Evolutionary conservation across 2,113 vertebrate species (phyloP), one percentile per base, ranked within the genome.

Genomic region (Callipepla squamata): DNA sequence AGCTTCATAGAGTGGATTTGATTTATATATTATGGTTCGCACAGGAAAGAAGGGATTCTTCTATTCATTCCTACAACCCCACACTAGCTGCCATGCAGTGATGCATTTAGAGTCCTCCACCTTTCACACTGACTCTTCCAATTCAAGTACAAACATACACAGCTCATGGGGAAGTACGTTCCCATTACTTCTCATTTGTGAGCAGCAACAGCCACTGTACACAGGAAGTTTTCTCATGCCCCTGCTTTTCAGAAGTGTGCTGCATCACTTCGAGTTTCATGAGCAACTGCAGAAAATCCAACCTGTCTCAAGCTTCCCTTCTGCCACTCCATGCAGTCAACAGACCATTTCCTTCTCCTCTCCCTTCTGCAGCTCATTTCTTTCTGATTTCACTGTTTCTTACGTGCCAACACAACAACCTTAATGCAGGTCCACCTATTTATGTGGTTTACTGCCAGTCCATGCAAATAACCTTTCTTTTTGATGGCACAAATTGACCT

Each of bases 151-250:
- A 28, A 51, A 51, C 8, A 51, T 15, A 51, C 25, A 59, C 16
- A 25, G 34, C 62, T 25, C 3, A 1, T 1, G 0, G 20, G 7
- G 25, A 91, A 76, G 17, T 8, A 11, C 11, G 28, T 45, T 75
- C 40, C n/a, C 32, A 32, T 13, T 4, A 3, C 48, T 66, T 13
- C 23, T n/a, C 17, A 9, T 38, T 47, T 19, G 12, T 22, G 34
- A 80, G 28, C 1, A 0, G 12, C 38, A 78, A 32, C 13, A 42
- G 10, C 0, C 36, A 15, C 16, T 57, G 26, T 14, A 73, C 5
- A 62, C 15, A 38, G 22, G 1, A 25, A 12, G 2, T 32, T 58
- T 85, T 47, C 1, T 0, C 12, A 8, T 0, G 0, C 22, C 22
- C 36, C 20, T 59, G 57, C 38, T 80, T 57, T 80, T 55, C 51